Base-by-base conservation (phyloP, 64 coral and sea anemone species). In the Stylophora pistillata region DNA sequence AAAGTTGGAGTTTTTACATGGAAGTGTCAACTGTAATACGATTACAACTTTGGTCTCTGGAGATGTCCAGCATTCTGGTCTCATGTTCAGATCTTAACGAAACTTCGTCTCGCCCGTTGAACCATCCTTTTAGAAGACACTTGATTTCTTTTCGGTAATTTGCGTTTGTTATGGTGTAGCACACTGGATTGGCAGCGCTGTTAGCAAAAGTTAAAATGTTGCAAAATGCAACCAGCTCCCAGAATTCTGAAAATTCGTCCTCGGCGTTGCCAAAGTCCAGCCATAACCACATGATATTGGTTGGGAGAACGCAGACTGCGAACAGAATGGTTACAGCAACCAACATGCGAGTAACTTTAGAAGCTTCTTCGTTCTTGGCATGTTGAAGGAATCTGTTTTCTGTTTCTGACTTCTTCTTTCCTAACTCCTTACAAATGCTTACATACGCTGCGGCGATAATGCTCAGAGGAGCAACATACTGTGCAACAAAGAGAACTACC, bases 151-250 rank as follows among this genome's bases (percentile, higher is more conserved):
- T 73, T 53, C 85, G 70, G 71, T 87, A 87, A 76, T 87, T 73
- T 21, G 54, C 71, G 74, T 87, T 87, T 17, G 73, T 74, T 57
- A 87, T 73, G 20, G 71, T 74, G 58, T 87, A 87, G 30, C 85
- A 87, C 20, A 87, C 85, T 12, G 85, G 85, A 33, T 87, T 87
- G 4, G 85, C 85, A 0, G 85, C 85, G 28, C 85, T 87, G 41
- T 87, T 87, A 11, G 85, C 70, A 58, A 87, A 87, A 33, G 85
- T 87, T 21, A 87, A 34, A 32, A 87, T 87, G 68, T 87, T 87
- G 73, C 85, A 87, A 76, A 87, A 87, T 9, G 85, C 85, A 58
- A 87, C 85, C 55, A 87, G 28, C 31, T 87, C 85, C 85, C 85
- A 87, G 15, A 87, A 87, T 12, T 74, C 15, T 12, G 73, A 0